A percentile compares a stretch with the other conserved stretches of the same genome.
phyloP scores from a whole-genome alignment of 2,888 invertebrate species.

The Mesorhabditis sp. region DNA sequence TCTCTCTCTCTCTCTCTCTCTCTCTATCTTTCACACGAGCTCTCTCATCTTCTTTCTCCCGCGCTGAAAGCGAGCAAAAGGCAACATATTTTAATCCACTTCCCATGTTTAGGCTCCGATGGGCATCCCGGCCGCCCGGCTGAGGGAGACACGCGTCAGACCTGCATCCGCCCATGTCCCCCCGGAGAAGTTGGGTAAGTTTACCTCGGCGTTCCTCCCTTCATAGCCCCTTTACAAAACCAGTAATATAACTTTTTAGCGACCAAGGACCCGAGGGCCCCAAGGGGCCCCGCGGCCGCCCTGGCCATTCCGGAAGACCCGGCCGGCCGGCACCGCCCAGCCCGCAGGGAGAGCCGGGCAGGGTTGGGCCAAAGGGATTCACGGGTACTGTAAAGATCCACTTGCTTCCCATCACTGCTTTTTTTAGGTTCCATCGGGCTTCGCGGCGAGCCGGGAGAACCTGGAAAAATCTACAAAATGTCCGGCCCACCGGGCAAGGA shows the following conservation, averaged over 20 bases:
- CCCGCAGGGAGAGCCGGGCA: constrained; percentile 2
- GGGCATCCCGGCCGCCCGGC: constrained; percentile 32
- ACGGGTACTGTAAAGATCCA: background rate
- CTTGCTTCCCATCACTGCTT: background rate
- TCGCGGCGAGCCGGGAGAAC: constrained; percentile 27
- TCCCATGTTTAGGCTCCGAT: constrained; percentile 14
- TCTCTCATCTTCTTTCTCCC: no score
- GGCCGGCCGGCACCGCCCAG: constrained; percentile 12
- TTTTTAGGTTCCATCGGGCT: background rate
- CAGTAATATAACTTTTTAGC: constrained; percentile 7
- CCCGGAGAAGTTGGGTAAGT: constrained; percentile 23
- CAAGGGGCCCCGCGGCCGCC: background rate
- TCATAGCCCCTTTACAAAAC: background rate
- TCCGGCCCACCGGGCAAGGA: constrained; percentile 36
- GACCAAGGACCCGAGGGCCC: constrained; percentile 26
- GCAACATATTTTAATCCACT: no score
- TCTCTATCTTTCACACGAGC: no score
- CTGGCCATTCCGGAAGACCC: constrained; percentile 12
- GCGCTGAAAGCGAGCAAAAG: no score
- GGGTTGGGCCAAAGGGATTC: background rate
- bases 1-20: no score
- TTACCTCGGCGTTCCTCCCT: background rate
- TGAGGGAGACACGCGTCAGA: constrained; percentile 22
- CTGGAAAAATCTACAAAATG: constrained; percentile 26
- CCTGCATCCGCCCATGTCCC: constrained; percentile 31